Evolutionary conservation across 2,888 invertebrate species (phyloP), one percentile per base, ranked within the genome.

Genomic region (Entomobrya multifasciata): DNA sequence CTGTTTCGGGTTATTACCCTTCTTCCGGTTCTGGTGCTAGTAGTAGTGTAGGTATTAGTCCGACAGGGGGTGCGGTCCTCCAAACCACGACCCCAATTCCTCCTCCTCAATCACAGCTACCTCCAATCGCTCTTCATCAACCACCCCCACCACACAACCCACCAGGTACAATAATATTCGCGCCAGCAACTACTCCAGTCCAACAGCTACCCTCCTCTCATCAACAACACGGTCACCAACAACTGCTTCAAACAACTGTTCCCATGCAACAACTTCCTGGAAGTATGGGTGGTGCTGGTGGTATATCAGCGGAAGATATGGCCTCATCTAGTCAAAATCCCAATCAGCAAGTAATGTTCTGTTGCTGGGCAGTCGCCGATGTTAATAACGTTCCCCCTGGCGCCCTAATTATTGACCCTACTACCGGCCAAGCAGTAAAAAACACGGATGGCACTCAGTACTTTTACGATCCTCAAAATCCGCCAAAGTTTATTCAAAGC

Each of bases 331-430:
- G 52, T 36, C 41, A 76, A 11, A 52, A 86, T 67, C 80, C 87
- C 79, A 88, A 86, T 87, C 87, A 88, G 27, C 85, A 88, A 57
- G 89, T 88, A 60, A 72, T 89, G 86, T 93, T 94, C 57, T 94
- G 96, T 70, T 95, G 97, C 92, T 98, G 97, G 97, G 97, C 97
- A 76, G 96, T 97, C 78, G 96, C 96, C 44, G 96, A 96, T 93
- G 94, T 97, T 93, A 95, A 96, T 57, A 95, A 95, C 90, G 97
- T 98, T 87, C 97, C 97, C 76, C 94, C 95, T 82, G 98, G 98
- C 87, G 97, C 97, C 91, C 94, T 97, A 91, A 96, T 98, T 91
- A 96, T 98, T 92, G 96, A 98, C 93, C 97, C 97, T 27, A 94
- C 94, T 94, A 96, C 95, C 72, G 96, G 96, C 8, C 95, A 95